Base-by-base conservation (phyloP, 2,113 vertebrate species). In the Melanerpes aurifrons region DNA sequence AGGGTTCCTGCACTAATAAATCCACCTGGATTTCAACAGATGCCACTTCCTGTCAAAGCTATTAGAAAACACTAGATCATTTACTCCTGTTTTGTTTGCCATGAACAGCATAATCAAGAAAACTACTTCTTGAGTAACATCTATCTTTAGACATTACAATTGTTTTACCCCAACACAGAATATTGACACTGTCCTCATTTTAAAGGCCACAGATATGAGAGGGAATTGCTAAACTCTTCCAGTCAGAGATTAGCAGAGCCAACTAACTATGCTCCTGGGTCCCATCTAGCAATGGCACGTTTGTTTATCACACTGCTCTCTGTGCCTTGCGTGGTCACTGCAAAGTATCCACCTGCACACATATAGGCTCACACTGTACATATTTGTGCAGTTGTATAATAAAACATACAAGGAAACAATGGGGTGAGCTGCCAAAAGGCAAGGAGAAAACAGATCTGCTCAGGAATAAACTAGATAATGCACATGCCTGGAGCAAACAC, bases 11-110 rank as follows among this genome's bases (percentile, higher is more conserved):
- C 76, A 69, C 59, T 71, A 87, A 83, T 94, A 88, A 90, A 88
- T 95, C 92, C 88, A 90, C 86, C 62, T 21, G 73, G 93, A 81
- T 83, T 77, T 84, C 58, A 92, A 83, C 73, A 88, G 88, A 93
- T 94, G 90, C 37, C 72, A 69, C 24, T 66, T 86, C n/a, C 86
- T 90, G 62, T 88, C 86, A 83, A 79, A 92, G 79, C 58, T 56
- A 61, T 72, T 74, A 83, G 62, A 90, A 74, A 90, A 81, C 37
- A 80, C 66, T 86, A 81, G 69, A 86, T 71, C 73, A 15, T 53
- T 92, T 77, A 47, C 45, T 90, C 53, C 64, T 68, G 37, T 32
- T 95, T 57, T 43, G 43, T 77, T 80, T 91, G 54, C 37, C 69
- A 83, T 40, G n/a, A 77, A 86, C 48, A 81, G 72, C 48, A 71